These are phyloP conservation scores for Spinus pinus DNA, from an alignment of 2,797 vertebrate species.

Conservation along the genomic window DNA sequence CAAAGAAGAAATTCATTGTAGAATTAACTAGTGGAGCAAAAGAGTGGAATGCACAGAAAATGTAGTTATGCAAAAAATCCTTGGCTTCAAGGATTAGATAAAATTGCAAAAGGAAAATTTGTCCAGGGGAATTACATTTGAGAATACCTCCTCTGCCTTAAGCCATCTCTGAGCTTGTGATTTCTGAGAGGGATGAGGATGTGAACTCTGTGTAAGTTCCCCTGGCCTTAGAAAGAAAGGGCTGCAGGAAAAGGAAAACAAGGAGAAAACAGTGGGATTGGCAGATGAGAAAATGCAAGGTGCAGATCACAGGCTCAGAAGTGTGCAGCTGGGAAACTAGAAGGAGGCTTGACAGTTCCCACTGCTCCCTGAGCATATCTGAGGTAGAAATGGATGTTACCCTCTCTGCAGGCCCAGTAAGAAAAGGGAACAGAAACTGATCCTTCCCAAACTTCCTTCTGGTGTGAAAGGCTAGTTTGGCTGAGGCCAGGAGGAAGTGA, in stretches of 20 bases:
- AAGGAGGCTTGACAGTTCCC: background rate
- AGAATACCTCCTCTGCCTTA: background rate
- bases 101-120: background rate
- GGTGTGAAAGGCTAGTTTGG: background rate
- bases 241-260: background rate
- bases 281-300: background rate
- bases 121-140: background rate
- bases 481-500: background rate
- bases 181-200: background rate
- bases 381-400: background rate
- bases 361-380: background rate
- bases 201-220: background rate
- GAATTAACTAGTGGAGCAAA: background rate
- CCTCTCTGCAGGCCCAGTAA: background rate
- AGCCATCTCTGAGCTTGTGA: background rate
- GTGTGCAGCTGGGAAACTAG: background rate
- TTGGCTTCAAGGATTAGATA: background rate
- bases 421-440: background rate
- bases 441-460: background rate
- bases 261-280: background rate
- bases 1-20: background rate
- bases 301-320: background rate
- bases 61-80: background rate
- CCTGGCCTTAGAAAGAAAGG: background rate
- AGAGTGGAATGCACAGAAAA: background rate